These are phyloP conservation scores for Drosophila ironensis DNA, from an alignment of 1,140 invertebrate species.

Conservation along the genomic window DNA sequence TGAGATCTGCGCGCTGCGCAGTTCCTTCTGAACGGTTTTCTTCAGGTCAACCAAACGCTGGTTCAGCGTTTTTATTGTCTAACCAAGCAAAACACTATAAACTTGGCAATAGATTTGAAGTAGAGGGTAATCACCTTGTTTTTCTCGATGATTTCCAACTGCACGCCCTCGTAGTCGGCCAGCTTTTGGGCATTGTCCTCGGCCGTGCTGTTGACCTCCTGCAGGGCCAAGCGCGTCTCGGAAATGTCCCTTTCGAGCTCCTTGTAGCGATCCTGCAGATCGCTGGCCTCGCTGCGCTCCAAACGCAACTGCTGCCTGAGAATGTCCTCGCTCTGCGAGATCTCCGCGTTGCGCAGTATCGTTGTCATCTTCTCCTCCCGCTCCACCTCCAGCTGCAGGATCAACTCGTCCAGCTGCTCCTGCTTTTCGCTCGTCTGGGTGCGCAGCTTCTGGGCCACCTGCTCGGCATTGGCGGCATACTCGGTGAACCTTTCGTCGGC, in stretches of 20 bases:
- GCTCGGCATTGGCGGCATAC: slow-evolving; percentile 74
- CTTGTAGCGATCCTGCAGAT: slow-evolving; percentile 83
- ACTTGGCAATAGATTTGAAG: neutral
- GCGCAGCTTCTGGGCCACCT: slow-evolving; percentile 62
- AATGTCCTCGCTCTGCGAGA: slow-evolving; percentile 91
- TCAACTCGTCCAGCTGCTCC: slow-evolving; percentile 53
- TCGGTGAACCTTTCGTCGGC: slow-evolving; percentile 77
- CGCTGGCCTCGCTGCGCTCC: slow-evolving; percentile 69
- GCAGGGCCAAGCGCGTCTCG: slow-evolving; percentile 82
- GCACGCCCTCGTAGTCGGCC: slow-evolving; percentile 86
- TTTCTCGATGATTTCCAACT: slow-evolving; percentile 90
- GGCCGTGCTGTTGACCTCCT: slow-evolving; percentile 83
- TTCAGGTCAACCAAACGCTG: slow-evolving; percentile 94
- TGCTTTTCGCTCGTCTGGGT: slow-evolving; percentile 59
- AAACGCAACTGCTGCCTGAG: slow-evolving; percentile 87
- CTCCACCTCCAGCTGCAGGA: slow-evolving; percentile 83
- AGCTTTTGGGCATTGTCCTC: slow-evolving; percentile 84
- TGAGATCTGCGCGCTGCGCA: slow-evolving; percentile 83
- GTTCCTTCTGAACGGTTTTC: slow-evolving; percentile 93
- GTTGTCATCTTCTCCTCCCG: slow-evolving; percentile 89
- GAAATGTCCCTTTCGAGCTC: slow-evolving; percentile 79
- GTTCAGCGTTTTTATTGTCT: slow-evolving; percentile 93
- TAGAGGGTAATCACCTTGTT: slow-evolving; percentile 84
- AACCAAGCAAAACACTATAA: neutral
- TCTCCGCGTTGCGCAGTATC: slow-evolving; percentile 90